Base-by-base conservation (phyloP, 2,888 invertebrate genomes). In the Agapostemon virescens region DNA sequence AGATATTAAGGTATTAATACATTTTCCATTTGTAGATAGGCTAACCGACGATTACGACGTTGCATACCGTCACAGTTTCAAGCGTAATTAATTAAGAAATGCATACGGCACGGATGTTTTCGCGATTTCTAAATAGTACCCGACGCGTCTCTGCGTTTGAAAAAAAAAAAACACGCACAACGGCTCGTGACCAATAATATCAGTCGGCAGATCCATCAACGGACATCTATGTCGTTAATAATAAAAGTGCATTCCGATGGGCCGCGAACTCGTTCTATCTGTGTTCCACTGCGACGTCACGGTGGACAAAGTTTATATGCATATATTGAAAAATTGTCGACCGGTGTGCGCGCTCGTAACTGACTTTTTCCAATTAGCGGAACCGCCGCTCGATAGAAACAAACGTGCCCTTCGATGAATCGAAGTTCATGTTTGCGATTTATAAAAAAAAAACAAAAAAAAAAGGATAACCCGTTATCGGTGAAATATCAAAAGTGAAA, bases 141-240 rank as follows among this genome's bases (percentile, higher is more conserved):
- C 45, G 40, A 30, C 38, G 15, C 49, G 45, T 45, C 20, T 30
- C 7, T 26, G 20, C 61, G 17, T 69, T 70, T 33, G 38, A 74
- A 55, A 72, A 64, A 45, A 42, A 49, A 55, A 61, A 63, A 63
- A 63, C 61, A 36, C n/a, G 63, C 63, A 36, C n/a, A 63, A 36
- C 63, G 63, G 33, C 38, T 26, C 66, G 72, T 67, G 61, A 66
- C 64, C 72, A 81, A 72, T 79, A 74, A 70, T 80, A 81, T 76
- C 55, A 58, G 20, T 68, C 17, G 64, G 15, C 69, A 5, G 61
- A 81, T 80, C 74, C 81, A 80, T 80, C 79, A 79, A 68, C 68
- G 69, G 68, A 49, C 64, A 70, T 74, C 74, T 80, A 70, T 81
- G 74, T 81, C 68, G 81, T 74, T 74, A 80, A 80, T 80, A 81